Percentiles rank a stretch among this genome's conserved stretches.
These are phyloP conservation scores for Andrena marginata DNA, from an alignment of 2,888 invertebrate species.

Conservation along the genomic window DNA sequence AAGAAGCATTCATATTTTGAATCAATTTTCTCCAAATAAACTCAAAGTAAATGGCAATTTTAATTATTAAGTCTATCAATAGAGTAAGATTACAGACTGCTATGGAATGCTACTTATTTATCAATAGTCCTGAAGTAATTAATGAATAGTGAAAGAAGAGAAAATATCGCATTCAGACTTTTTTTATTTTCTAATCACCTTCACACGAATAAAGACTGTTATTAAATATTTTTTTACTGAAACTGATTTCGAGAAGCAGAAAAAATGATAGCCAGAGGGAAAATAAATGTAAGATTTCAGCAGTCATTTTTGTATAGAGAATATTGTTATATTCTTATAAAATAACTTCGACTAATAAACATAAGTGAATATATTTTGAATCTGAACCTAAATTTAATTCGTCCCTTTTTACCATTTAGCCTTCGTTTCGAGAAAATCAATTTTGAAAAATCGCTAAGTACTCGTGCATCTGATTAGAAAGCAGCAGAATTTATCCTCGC, in stretches of 20 bases:
- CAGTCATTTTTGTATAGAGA: not conserved
- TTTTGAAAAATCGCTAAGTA: too few relatives aligned
- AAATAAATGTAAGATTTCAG: conserved; percentile 15
- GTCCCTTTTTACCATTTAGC: not conserved
- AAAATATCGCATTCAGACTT: conserved; percentile 1
- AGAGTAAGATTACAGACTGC: not conserved
- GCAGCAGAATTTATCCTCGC: too few relatives aligned
- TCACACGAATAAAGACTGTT: not conserved
- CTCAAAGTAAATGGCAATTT: not conserved
- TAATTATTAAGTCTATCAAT: not conserved
- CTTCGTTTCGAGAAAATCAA: too few relatives aligned
- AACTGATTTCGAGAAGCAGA: not conserved
- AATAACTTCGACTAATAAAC: not conserved
- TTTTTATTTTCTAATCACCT: not conserved
- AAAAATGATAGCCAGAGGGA: conserved; percentile 24
- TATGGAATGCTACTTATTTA: not conserved
- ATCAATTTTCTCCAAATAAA: not conserved
- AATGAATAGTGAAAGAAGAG: not conserved
- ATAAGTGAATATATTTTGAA: not conserved
- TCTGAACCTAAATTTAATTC: not conserved
- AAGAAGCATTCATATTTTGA: not conserved
- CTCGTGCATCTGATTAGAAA: too few relatives aligned
- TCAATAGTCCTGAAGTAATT: conserved; percentile 3
- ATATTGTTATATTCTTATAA: not conserved
- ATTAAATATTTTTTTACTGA: not conserved